phyloP scores from a whole-genome alignment of 2,797 vertebrate genomes.

The Craterocephalus amniculus region DNA sequence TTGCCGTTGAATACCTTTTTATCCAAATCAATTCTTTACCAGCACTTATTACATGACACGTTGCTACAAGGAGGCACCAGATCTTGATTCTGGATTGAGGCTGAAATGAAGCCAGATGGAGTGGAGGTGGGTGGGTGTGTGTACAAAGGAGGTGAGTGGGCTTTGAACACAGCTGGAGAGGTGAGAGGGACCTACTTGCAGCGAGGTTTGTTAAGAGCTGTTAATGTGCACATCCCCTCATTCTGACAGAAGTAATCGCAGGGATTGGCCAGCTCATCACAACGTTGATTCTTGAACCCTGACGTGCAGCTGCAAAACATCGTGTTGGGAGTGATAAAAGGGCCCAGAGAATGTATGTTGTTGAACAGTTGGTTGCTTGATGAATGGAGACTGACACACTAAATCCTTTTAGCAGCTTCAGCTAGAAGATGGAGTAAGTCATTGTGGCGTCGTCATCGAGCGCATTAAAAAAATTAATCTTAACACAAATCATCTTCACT shows the following conservation, averaged over 20 bases:
- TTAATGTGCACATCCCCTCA: conserved; percentile 99
- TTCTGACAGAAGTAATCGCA: conserved; percentile 99
- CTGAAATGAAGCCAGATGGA: conserved; percentile 72
- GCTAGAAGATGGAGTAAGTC: conserved; percentile 27
- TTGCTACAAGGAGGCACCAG: conserved; percentile 59
- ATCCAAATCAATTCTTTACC: background rate
- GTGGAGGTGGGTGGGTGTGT: conserved; percentile 61
- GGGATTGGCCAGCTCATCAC: conserved; percentile 99
- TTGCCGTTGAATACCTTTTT: background rate
- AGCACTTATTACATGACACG: conserved; percentile 69
- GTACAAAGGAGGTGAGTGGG: conserved; percentile 61
- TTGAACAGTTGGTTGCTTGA: conserved; percentile 50
- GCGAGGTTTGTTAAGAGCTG: conserved; percentile 99
- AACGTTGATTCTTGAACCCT: conserved; percentile 99
- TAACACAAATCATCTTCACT: conserved; percentile 42
- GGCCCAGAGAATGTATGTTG: conserved; percentile 62
- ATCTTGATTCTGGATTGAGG: conserved; percentile 41
- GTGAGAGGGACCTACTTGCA: conserved; percentile 97
- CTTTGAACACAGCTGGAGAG: conserved; percentile 73
- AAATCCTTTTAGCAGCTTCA: conserved; percentile 45
- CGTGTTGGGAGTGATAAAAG: conserved; percentile 75
- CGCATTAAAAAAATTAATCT: conserved; percentile 46
- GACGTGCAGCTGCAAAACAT: conserved; percentile 99
- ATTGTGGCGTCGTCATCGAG: conserved; percentile 36
- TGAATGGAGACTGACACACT: conserved; percentile 51